phyloP scores from a whole-genome alignment of 2,797 vertebrate species.

The Alcedo atthis region DNA sequence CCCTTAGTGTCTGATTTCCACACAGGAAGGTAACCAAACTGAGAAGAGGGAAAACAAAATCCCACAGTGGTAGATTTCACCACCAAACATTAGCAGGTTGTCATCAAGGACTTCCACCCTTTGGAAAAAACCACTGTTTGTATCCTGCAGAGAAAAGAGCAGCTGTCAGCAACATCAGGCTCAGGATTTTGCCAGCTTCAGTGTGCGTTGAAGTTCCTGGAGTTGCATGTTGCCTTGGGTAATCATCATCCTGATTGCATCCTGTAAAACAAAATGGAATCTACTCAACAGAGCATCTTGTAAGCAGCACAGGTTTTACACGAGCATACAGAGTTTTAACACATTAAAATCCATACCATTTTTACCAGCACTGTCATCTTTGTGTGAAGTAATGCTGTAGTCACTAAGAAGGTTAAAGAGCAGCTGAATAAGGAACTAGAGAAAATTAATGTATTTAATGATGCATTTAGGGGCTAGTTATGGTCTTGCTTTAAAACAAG shows the following conservation, averaged over 20 bases:
- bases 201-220: constrained; percentile 85
- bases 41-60: neutral
- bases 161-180: neutral
- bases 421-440: neutral
- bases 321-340: accelerated
- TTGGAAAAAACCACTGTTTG: neutral
- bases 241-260: constrained; percentile 93
- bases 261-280: constrained; percentile 75
- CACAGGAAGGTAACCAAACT: neutral
- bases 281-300: accelerated
- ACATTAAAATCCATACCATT: neutral
- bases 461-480: neutral
- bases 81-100: neutral
- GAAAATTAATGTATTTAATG: neutral
- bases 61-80: neutral
- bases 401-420: neutral
- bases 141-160: neutral
- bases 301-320: neutral
- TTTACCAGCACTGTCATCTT: neutral
- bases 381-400: neutral
- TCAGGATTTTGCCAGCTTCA: constrained; percentile 85
- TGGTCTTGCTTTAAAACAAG: neutral
- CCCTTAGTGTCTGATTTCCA: neutral
- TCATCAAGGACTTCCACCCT: neutral
- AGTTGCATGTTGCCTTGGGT: constrained; percentile 93